Evolutionary conservation across 2,888 invertebrate species (phyloP).

Genomic region (Nomada hirtipes): DNA sequence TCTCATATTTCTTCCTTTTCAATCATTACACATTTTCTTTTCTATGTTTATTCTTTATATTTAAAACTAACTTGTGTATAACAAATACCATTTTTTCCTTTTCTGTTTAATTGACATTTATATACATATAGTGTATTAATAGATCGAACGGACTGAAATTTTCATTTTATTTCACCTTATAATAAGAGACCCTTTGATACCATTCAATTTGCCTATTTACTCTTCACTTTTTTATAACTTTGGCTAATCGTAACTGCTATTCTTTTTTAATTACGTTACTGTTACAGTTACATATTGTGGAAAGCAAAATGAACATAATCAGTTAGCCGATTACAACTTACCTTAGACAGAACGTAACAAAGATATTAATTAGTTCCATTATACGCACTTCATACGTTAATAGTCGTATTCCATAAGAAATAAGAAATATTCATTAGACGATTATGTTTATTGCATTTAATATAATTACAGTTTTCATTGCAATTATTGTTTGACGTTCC

Average conservation of each 20-base stretch:
- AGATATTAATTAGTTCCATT: background rate
- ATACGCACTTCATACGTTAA: no score
- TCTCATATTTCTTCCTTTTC: constrained; percentile 24
- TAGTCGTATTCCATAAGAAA: background rate
- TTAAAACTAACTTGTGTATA: constrained; percentile 24
- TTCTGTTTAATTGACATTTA: background rate
- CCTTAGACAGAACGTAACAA: background rate
- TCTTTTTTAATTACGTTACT: background rate
- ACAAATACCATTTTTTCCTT: background rate
- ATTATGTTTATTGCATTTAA: background rate
- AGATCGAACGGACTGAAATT: no score
- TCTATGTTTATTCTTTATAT: background rate
- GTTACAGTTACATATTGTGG: background rate
- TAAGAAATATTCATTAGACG: background rate
- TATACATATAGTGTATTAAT: no score
- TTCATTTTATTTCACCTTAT: no score
- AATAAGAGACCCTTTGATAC: no score
- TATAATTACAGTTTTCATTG: no score
- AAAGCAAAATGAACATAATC: constrained; percentile 12
- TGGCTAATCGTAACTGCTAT: no score
- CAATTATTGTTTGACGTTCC: no score
- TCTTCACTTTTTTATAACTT: no score
- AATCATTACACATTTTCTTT: background rate
- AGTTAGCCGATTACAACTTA: background rate
- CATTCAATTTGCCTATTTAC: no score